Conservation (phyloP, 92 coral and sea anemone species). For the Virgularia gustaviana region DNA sequence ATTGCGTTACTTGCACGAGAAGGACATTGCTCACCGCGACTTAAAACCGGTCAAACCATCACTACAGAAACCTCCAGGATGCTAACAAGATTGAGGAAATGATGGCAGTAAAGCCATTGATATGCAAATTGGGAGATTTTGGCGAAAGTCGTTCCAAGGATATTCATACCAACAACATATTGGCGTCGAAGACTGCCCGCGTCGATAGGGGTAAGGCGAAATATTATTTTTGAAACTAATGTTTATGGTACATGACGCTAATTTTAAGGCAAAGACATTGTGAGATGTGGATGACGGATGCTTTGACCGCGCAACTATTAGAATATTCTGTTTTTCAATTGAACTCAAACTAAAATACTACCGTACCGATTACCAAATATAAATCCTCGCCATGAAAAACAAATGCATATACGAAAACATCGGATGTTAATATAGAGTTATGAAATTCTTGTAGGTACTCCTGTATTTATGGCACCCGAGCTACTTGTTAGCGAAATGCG, state of each 20-base stretch:
- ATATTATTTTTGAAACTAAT: neutral
- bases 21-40: neutral
- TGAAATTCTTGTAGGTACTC: neutral
- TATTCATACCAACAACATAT: neutral
- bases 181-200: neutral
- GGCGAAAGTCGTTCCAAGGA: neutral
- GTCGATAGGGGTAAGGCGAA: constrained; percentile 2
- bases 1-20: constrained; percentile 1
- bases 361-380: neutral
- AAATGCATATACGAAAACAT: too few species aligned
- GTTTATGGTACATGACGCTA: neutral
- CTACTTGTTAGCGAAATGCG: neutral
- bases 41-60: neutral
- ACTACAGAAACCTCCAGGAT: neutral
- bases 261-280: neutral
- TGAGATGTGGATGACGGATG: neutral
- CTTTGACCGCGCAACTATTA: neutral
- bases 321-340: neutral
- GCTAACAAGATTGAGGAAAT: neutral
- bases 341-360: neutral
- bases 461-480: constrained; percentile 1
- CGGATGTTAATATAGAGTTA: neutral
- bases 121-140: neutral
- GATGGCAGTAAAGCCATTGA: neutral
- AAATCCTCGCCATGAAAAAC: too few species aligned